Conservation (phyloP, 37 sponge, comb jelly and placozoan genomes). For the Bolinopsis microptera region DNA sequence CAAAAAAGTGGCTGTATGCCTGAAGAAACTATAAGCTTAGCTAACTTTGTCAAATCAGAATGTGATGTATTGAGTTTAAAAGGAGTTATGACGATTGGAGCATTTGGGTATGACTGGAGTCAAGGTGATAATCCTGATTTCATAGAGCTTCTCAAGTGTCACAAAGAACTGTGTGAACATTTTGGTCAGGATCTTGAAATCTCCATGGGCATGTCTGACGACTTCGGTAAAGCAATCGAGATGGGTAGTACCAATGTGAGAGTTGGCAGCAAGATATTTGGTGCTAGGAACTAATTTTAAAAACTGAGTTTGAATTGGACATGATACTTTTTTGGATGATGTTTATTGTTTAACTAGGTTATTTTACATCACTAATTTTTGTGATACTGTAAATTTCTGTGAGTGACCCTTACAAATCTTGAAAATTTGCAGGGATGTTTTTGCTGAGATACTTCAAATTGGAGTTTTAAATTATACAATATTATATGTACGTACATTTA, state of each 20-base stretch:
- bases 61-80: conserved; percentile 40
- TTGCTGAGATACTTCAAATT: no score
- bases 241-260: conserved; percentile 65
- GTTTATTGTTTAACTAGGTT: no score
- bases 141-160: background rate
- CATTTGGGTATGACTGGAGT: conserved; percentile 63
- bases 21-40: background rate
- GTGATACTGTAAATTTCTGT: no score
- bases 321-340: no score
- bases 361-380: no score
- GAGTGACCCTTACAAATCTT: no score
- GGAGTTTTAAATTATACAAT: no score
- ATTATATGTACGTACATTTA: no score
- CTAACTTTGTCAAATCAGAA: conserved; percentile 6
- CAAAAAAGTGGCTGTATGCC: conserved; percentile 63
- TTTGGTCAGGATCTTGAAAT: background rate
- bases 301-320: no score
- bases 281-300: conserved; percentile 49
- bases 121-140: conserved; percentile 47
- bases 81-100: conserved; percentile 65
- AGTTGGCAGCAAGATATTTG: conserved; percentile 57
- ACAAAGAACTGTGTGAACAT: background rate
- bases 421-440: no score
- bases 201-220: conserved; percentile 62
- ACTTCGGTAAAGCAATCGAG: conserved; percentile 41